These are phyloP conservation scores for Sturmia bella DNA, from an alignment of 2,888 invertebrate species.

Conservation along the genomic window DNA sequence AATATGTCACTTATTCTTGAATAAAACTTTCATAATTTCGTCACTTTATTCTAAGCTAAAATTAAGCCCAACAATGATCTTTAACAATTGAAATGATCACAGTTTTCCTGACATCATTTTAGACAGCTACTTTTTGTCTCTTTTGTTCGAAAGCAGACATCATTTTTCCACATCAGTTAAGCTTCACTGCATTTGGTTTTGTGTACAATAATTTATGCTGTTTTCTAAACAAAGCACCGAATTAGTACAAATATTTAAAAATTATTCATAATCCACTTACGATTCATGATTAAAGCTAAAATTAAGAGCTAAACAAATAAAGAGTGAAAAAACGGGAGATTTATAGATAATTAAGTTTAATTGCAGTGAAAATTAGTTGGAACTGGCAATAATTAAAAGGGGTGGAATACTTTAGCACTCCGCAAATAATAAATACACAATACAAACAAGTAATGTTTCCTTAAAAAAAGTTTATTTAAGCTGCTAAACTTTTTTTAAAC, in stretches of 20 bases:
- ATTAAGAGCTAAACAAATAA: not conserved
- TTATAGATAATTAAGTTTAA: constrained; percentile 44
- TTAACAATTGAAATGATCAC: constrained; percentile 15
- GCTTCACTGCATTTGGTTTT: constrained; percentile 51
- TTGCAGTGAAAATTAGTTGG: constrained; percentile 1
- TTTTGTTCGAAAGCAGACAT: constrained; percentile 50
- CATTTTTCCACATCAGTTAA: constrained; percentile 61
- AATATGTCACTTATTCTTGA: not conserved
- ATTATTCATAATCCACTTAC: not conserved
- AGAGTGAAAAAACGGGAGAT: constrained; percentile 19
- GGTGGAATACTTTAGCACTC: constrained; percentile 41
- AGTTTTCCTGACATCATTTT: constrained; percentile 59
- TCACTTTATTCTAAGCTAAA: not conserved
- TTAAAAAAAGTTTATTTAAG: constrained; percentile 1
- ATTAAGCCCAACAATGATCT: not conserved
- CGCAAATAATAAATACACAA: not conserved
- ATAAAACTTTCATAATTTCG: not conserved
- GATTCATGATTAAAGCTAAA: constrained; percentile 4
- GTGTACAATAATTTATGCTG: too few relatives aligned
- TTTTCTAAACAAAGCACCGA: constrained; percentile 28
- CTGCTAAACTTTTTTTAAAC: not conserved
- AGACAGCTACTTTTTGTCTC: not conserved
- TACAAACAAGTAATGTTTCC: not conserved
- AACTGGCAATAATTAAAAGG: constrained; percentile 43
- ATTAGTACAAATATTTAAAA: constrained; percentile 32